Evolutionary conservation across 2,888 invertebrate genomes (phyloP).

Genomic region (Cantharis rufa): DNA sequence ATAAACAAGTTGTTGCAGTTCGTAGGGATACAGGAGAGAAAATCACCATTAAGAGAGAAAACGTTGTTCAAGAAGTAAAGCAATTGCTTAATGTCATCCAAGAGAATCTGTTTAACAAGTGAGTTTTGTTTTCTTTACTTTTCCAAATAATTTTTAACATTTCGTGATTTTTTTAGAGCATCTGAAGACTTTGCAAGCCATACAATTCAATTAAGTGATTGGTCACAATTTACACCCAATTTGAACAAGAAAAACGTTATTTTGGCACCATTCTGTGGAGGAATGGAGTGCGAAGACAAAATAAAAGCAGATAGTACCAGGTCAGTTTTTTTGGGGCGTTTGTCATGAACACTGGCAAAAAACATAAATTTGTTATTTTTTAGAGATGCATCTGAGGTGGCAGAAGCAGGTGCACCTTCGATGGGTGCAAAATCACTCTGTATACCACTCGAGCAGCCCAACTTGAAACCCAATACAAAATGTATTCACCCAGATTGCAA

Average conservation of each 20-base stretch:
- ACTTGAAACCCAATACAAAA: slow-evolving; percentile 64
- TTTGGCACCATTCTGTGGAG: slow-evolving; percentile 95
- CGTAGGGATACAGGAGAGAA: slow-evolving; percentile 88
- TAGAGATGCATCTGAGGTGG: slow-evolving; percentile 67
- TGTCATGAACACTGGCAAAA: too few species aligned
- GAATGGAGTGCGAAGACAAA: slow-evolving; percentile 84
- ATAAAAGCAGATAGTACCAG: slow-evolving; percentile 95
- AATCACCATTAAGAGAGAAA: slow-evolving; percentile 65
- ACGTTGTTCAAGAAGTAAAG: slow-evolving; percentile 63
- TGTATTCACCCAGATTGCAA: slow-evolving; percentile 90
- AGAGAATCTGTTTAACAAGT: slow-evolving; percentile 76
- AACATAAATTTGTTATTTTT: background rate
- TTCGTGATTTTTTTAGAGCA: slow-evolving; percentile 65
- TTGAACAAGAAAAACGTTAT: slow-evolving; percentile 90
- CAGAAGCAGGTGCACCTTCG: slow-evolving; percentile 82
- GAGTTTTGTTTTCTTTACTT: slow-evolving; percentile 19
- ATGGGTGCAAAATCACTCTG: slow-evolving; percentile 99
- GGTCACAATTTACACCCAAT: slow-evolving; percentile 78
- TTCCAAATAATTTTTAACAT: background rate
- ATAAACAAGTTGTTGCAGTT: slow-evolving; percentile 86
- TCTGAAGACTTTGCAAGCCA: slow-evolving; percentile 76
- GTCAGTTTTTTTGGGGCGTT: too few species aligned
- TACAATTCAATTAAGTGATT: slow-evolving; percentile 71
- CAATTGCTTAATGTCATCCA: slow-evolving; percentile 83
- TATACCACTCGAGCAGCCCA: slow-evolving; percentile 89